These are phyloP conservation scores for Polyommatus iphigenia DNA, from an alignment of 2,888 invertebrate species.

Conservation along the genomic window DNA sequence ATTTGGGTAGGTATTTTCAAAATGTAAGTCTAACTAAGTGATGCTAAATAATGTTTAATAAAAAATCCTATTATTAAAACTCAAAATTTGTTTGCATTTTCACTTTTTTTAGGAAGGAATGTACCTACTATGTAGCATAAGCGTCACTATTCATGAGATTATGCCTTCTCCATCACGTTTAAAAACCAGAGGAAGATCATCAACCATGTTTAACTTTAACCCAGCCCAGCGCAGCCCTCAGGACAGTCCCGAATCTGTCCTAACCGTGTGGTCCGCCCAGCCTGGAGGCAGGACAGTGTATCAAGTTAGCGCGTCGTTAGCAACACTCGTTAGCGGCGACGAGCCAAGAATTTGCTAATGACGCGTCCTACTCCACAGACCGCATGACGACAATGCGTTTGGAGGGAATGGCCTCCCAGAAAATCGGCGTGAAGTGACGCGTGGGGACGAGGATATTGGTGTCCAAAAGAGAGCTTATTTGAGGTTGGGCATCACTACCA, in stretches of 20 bases:
- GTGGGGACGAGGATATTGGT: background rate
- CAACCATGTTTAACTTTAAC: background rate
- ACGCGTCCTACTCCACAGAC: conserved; percentile 53
- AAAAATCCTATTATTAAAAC: too few relatives aligned
- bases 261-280: conserved; percentile 41
- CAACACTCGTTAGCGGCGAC: conserved; percentile 76
- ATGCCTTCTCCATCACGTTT: too few relatives aligned
- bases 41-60: too few relatives aligned
- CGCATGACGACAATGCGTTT: background rate
- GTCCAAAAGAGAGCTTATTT: background rate
- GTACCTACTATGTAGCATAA: too few relatives aligned
- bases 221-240: background rate
- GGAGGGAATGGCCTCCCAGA: background rate
- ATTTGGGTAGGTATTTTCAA: too few relatives aligned
- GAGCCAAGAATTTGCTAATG: conserved; percentile 77
- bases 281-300: conserved; percentile 50
- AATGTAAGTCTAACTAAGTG: too few relatives aligned
- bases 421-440: background rate
- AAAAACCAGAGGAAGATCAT: too few relatives aligned
- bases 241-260: background rate
- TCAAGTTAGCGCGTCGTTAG: conserved; percentile 76
- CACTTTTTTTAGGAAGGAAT: too few relatives aligned
- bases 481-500: too few relatives aligned
- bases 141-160: too few relatives aligned
- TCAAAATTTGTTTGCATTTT: too few relatives aligned